A percentile compares a stretch with the other conserved stretches of the same genome.
phyloP scores from a whole-genome alignment of 2,113 vertebrate species.

The Grantiella picta region DNA sequence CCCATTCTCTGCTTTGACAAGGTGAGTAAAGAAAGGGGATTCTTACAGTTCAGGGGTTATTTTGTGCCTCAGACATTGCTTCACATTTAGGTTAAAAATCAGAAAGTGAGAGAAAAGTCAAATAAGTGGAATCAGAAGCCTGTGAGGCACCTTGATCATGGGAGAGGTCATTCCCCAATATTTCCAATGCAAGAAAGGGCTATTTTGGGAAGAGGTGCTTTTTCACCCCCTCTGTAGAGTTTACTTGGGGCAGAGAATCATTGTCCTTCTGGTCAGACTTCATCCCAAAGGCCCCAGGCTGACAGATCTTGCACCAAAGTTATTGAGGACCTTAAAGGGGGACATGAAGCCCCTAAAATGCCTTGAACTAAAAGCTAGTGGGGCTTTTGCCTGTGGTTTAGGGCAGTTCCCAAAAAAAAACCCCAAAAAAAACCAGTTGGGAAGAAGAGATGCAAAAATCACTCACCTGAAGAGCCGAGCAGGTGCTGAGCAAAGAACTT shows the following conservation, averaged over 20 bases:
- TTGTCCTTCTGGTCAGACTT: neutral
- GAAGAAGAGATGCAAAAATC: neutral
- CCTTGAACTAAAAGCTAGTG: neutral
- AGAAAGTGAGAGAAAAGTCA: neutral
- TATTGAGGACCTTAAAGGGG: neutral
- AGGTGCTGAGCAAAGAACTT: neutral
- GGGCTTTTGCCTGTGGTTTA: neutral
- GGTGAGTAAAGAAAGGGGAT: neutral
- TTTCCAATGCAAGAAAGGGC: neutral
- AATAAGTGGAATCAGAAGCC: neutral
- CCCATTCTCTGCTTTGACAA: neutral
- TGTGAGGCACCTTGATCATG: neutral
- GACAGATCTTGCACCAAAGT: neutral
- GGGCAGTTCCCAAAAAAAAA: neutral
- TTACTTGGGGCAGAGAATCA: neutral
- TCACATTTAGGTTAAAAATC: neutral
- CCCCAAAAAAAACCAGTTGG: neutral
- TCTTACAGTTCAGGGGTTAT: neutral
- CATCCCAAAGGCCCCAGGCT: neutral
- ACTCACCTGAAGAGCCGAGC: neutral
- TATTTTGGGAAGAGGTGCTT: neutral
- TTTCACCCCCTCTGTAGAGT: neutral
- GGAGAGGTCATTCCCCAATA: neutral
- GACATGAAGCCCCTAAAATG: neutral
- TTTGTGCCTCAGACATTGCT: neutral